phyloP scores from a whole-genome alignment of 37 sponge, comb jelly and placozoan species.

The Halichondria panicea region DNA sequence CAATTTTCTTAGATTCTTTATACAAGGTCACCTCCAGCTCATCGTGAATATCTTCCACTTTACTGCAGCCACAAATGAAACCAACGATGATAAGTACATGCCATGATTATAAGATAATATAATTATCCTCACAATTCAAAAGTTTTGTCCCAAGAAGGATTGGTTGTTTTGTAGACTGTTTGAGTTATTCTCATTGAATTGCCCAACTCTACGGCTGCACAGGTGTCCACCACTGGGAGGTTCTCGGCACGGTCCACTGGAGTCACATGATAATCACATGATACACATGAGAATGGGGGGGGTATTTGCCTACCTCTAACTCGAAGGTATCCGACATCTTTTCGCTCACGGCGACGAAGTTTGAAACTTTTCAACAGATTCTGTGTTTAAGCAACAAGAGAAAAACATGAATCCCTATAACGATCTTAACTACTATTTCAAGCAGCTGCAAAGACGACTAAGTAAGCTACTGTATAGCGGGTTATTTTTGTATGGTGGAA shows the following conservation, averaged over 20 bases:
- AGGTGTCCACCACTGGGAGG: constrained; percentile 12
- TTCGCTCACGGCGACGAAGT: constrained; percentile 6
- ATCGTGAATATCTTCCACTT: constrained; percentile 85
- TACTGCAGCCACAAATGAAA: constrained; percentile 33
- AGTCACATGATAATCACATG: neutral
- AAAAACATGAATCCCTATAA: neutral
- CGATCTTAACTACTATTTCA: neutral
- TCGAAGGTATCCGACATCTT: constrained; percentile 63
- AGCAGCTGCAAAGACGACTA: too few relatives aligned
- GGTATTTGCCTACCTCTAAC: constrained; percentile 4
- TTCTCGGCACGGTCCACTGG: constrained; percentile 37
- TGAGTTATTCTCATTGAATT: constrained; percentile 68
- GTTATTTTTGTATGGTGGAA: too few relatives aligned
- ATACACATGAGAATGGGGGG: neutral
- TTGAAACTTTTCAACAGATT: constrained; percentile 7
- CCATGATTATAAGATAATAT: neutral
- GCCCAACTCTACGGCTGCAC: constrained; percentile 79
- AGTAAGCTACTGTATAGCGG: too few relatives aligned
- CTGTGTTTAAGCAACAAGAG: constrained; percentile 1
- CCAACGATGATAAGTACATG: neutral
- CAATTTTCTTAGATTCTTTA: constrained; percentile 64
- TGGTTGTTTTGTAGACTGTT: constrained; percentile 55
- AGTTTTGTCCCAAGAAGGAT: constrained; percentile 83
- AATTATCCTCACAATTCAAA: constrained; percentile 76
- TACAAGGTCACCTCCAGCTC: constrained; percentile 73